These are phyloP conservation scores for Pempheris klunzingeri DNA, from an alignment of 2,797 vertebrate species.

Conservation along the genomic window DNA sequence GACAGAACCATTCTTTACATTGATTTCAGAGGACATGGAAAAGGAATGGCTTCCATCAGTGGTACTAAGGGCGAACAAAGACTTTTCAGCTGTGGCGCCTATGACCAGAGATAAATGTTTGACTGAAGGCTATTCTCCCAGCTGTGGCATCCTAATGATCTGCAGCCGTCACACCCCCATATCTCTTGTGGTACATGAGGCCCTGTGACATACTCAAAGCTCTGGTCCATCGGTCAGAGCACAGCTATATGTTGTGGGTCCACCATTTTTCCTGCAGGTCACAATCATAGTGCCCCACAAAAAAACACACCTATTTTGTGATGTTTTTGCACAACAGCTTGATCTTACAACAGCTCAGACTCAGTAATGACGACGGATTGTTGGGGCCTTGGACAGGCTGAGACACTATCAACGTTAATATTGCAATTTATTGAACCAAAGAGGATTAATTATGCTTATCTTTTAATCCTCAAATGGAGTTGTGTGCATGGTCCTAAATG, in stretches of 20 bases:
- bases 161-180: constrained; percentile 75
- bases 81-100: constrained; percentile 68
- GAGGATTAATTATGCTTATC: constrained; percentile 82
- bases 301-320: constrained; percentile 16
- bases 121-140: constrained; percentile 81
- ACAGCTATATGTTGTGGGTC: constrained; percentile 40
- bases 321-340: constrained; percentile 54
- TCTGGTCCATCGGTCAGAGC: constrained; percentile 72
- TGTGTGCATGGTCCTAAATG: constrained; percentile 55
- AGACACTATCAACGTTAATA: constrained; percentile 70
- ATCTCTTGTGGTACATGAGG: constrained; percentile 81
- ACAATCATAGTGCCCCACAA: constrained; percentile 43
- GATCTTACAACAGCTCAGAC: constrained; percentile 42
- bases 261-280: constrained; percentile 61
- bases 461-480: constrained; percentile 75
- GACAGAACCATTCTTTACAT: constrained; percentile 76
- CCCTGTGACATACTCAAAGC: constrained; percentile 69
- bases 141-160: constrained; percentile 79
- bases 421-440: constrained; percentile 69
- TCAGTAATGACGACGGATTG: constrained; percentile 17
- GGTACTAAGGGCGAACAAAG: constrained; percentile 80
- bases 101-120: constrained; percentile 81
- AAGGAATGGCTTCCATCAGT: constrained; percentile 82
- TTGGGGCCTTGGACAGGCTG: constrained; percentile 24
- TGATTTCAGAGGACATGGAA: constrained; percentile 77